Conservation (phyloP, 2,888 invertebrate genomes). For the Rhingia rostrata region DNA sequence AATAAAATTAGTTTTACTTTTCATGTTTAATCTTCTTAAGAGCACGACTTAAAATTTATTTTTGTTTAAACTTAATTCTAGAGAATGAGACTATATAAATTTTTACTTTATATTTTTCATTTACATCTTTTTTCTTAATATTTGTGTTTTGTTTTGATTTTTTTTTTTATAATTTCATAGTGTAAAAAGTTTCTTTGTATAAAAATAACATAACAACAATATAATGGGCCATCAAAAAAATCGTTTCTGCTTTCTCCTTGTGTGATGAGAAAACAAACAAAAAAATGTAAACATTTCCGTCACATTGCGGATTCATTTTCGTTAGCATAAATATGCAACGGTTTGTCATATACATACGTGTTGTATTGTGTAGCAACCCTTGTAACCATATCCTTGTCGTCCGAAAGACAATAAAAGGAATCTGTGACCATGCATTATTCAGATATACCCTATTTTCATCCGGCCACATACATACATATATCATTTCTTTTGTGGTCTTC, state of each 20-base stretch:
- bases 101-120: slow-evolving; percentile 30
- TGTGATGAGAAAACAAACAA: slow-evolving; percentile 10
- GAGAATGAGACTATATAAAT: slow-evolving; percentile 6
- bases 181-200: slow-evolving; percentile 66
- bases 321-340: slow-evolving; percentile 61
- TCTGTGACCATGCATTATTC: slow-evolving; percentile 64
- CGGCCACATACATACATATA: slow-evolving; percentile 25
- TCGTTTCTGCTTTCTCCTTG: neutral
- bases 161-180: slow-evolving; percentile 32
- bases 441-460: slow-evolving; percentile 59
- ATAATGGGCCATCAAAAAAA: slow-evolving; percentile 62
- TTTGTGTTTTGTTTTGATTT: slow-evolving; percentile 14
- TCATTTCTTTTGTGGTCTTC: slow-evolving; percentile 19
- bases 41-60: slow-evolving; percentile 49
- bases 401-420: slow-evolving; percentile 58
- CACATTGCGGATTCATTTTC: slow-evolving; percentile 44
- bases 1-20: slow-evolving; percentile 35
- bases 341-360: slow-evolving; percentile 24
- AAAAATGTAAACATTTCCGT: slow-evolving; percentile 51
- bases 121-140: slow-evolving; percentile 39
- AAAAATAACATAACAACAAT: slow-evolving; percentile 66
- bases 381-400: slow-evolving; percentile 24
- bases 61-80: slow-evolving; percentile 42
- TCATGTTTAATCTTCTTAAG: slow-evolving; percentile 49
- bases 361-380: slow-evolving; percentile 17